Percentiles rank a stretch among this genome's conserved stretches.
Evolutionary conservation across 92 coral and sea anemone genomes (phyloP).

Genomic region (Zoanthus gigantus): DNA sequence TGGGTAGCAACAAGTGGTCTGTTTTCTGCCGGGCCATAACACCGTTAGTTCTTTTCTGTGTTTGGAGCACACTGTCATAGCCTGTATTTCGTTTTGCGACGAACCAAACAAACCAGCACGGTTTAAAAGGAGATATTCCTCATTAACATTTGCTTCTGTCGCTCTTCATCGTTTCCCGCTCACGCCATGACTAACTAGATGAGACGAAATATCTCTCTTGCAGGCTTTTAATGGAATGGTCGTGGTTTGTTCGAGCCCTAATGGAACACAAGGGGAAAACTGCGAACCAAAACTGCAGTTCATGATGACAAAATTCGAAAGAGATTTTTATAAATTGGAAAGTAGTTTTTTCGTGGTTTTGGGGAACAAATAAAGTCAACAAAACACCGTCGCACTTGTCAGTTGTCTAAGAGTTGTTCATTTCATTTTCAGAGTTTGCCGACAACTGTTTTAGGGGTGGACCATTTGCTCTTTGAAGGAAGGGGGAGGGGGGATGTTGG

Average conservation of each 20-base stretch:
- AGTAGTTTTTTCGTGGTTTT: background rate
- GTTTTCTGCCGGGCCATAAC: conserved; percentile 61
- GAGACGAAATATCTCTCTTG: background rate
- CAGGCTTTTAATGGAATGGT: background rate
- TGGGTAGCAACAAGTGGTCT: conserved; percentile 49
- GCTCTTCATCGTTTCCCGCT: background rate
- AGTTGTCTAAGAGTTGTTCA: too few relatives aligned
- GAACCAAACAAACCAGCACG: conserved; percentile 37
- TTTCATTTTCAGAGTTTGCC: too few relatives aligned
- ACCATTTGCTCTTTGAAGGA: too few relatives aligned
- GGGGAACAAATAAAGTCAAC: background rate
- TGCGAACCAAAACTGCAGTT: background rate
- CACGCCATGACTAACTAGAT: background rate
- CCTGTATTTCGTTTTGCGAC: background rate
- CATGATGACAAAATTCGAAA: background rate
- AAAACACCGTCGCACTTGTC: background rate
- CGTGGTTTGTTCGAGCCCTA: background rate
- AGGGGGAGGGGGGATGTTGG: too few relatives aligned
- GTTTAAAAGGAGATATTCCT: conserved; percentile 23
- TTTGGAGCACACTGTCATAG: conserved; percentile 51
- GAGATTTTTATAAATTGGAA: too few relatives aligned
- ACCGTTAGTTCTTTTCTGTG: conserved; percentile 48
- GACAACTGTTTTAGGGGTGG: too few relatives aligned
- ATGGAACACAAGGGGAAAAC: background rate
- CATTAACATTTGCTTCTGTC: background rate